Evolutionary conservation across 2,113 vertebrate species (phyloP), one percentile per base, ranked within the genome.

Genomic region (Eptesicus fuscus): DNA sequence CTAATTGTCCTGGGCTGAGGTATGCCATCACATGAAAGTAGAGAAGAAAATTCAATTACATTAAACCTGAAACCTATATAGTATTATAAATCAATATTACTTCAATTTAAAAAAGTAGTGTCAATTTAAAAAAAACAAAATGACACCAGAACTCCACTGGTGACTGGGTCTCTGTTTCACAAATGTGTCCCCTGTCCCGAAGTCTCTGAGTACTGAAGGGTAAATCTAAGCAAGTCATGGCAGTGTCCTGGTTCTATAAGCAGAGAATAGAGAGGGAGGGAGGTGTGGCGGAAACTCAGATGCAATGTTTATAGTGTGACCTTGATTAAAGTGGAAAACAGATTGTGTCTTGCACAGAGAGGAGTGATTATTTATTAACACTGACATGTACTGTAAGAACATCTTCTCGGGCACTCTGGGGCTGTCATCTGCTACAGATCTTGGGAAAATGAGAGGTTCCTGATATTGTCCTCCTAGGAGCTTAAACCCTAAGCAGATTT

Each of bases 291-390:
- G 30, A 22, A 67, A 25, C 12, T 12, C 44, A 56, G 63, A 16
- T 4, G 42, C 14, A 73, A 8, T 49, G 5, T n/a, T 47, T 13
- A 4, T 12, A 69, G 13, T 32, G 9, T 71, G 53, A 85, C 61
- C 63, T 59, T 83, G 28, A 79, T n/a, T 77, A 78, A 74, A 88
- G 70, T n/a, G 56, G 20, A 79, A 87, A 65, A 94, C 23, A 51
- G 61, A 61, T 4, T 61, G 4, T 82, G 71, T 77, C 42, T 88
- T 76, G 35, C n/a, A 7, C 20, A 59, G 84, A 88, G 44, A 65
- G 10, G 7, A 51, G 13, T 47, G 40, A 51, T 53, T 73, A 74
- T 76, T 88, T 92, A 82, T 95, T 63, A 37, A 53, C 7, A 30
- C 18, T 74, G 71, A 85, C 35, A 14, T 65, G 30, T 82, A n/a